These are phyloP conservation scores for Hephaestus fuliginosus DNA, from an alignment of 2,797 vertebrate genomes.

Conservation along the genomic window DNA sequence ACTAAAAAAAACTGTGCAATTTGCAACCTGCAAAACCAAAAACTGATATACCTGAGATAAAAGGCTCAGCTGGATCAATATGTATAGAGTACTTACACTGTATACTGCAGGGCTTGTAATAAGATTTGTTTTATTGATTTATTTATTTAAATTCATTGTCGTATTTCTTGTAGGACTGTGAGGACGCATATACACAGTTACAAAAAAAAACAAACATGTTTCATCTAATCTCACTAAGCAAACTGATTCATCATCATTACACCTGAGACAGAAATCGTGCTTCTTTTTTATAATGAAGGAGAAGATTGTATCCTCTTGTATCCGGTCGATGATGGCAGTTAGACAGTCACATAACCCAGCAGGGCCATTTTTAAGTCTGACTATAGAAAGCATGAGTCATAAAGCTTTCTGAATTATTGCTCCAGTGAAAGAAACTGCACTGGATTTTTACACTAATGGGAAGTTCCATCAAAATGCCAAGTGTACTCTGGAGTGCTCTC, in stretches of 20 bases:
- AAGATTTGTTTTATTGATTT: not conserved
- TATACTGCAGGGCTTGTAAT: not conserved
- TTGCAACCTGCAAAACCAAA: not conserved
- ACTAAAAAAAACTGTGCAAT: too few species aligned
- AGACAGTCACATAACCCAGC: not conserved
- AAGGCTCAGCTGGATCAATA: not conserved
- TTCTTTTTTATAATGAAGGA: not conserved
- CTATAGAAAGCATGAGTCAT: not conserved
- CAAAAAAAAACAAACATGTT: not conserved
- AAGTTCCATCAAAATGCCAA: not conserved
- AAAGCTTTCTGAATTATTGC: not conserved
- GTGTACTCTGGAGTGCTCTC: not conserved
- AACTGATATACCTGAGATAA: not conserved
- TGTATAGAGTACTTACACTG: not conserved
- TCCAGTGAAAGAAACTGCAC: not conserved
- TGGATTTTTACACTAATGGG: conserved; percentile 10
- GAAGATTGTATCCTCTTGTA: not conserved
- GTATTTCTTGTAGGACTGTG: not conserved
- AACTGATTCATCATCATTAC: not conserved
- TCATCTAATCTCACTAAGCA: not conserved
- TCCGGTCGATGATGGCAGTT: not conserved
- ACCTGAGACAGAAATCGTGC: not conserved
- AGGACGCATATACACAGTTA: not conserved
- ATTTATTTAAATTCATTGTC: not conserved
- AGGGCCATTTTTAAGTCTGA: not conserved